Evolutionary conservation across 2,888 invertebrate species (phyloP).

Genomic region (Eupithecia subfuscata): DNA sequence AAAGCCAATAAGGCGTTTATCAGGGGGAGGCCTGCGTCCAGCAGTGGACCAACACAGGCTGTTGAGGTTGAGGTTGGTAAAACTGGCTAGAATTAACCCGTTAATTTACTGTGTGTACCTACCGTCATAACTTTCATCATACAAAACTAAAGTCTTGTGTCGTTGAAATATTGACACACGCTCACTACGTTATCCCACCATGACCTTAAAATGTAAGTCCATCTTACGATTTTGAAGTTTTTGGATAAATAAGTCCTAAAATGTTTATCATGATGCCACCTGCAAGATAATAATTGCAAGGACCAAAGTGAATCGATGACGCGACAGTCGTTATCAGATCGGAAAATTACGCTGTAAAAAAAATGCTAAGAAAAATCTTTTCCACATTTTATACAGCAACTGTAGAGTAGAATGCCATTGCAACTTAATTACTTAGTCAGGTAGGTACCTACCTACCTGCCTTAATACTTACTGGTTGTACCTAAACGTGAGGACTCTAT

Average conservation of each 20-base stretch:
- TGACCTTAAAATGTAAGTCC: background rate
- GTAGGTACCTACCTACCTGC: background rate
- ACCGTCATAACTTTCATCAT: background rate
- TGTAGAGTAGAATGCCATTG: background rate
- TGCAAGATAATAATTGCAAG: background rate
- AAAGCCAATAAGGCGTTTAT: too few species aligned
- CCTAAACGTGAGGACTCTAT: too few species aligned
- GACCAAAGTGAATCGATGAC: background rate
- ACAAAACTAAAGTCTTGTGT: background rate
- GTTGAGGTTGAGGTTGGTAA: too few species aligned
- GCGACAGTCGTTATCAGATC: background rate
- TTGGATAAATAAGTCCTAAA: background rate
- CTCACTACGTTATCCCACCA: background rate
- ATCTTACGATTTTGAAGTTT: background rate
- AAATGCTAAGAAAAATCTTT: background rate
- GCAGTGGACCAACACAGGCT: too few species aligned
- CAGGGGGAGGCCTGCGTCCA: too few species aligned
- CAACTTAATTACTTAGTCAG: background rate
- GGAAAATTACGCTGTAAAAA: background rate
- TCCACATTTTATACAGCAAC: background rate
- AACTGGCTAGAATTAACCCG: background rate
- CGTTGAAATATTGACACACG: background rate
- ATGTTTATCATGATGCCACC: background rate
- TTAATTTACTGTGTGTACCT: background rate
- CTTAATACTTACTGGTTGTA: background rate